Conservation (phyloP, 2,888 invertebrate genomes). For the Boloria euphrosyne region DNA sequence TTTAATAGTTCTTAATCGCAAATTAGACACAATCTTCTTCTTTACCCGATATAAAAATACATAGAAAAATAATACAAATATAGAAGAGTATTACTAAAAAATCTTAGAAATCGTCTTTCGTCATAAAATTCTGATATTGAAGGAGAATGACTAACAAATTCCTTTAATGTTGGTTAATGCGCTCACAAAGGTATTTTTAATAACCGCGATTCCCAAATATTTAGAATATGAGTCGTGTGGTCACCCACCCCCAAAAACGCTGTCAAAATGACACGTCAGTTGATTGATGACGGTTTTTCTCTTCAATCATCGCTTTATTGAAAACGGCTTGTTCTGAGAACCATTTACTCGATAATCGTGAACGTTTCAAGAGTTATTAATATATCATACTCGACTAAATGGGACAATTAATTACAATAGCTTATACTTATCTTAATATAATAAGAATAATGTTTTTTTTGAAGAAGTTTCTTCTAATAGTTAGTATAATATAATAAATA, state of each 20-base stretch:
- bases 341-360: slow-evolving; percentile 50
- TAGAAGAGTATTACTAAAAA: too few species aligned
- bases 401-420: slow-evolving; percentile 10
- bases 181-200: slow-evolving; percentile 36
- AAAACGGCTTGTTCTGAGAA: slow-evolving; percentile 61
- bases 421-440: too few species aligned
- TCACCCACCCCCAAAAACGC: slow-evolving; percentile 50
- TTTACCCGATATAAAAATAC: too few species aligned
- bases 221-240: slow-evolving; percentile 40
- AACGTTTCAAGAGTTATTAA: slow-evolving; percentile 51
- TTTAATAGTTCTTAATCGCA: too few species aligned
- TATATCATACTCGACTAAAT: slow-evolving; percentile 34
- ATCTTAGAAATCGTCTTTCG: neutral
- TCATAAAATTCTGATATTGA: too few species aligned
- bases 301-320: slow-evolving; percentile 68
- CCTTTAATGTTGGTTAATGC: neutral
- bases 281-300: slow-evolving; percentile 65
- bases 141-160: too few species aligned
- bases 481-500: too few species aligned
- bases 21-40: too few species aligned
- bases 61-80: too few species aligned
- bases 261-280: slow-evolving; percentile 56
- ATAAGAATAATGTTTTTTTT: too few species aligned
- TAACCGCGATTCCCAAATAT: slow-evolving; percentile 40
- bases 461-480: too few species aligned